phyloP scores from a whole-genome alignment of 2,888 invertebrate genomes.

The Cheilosia variabilis region DNA sequence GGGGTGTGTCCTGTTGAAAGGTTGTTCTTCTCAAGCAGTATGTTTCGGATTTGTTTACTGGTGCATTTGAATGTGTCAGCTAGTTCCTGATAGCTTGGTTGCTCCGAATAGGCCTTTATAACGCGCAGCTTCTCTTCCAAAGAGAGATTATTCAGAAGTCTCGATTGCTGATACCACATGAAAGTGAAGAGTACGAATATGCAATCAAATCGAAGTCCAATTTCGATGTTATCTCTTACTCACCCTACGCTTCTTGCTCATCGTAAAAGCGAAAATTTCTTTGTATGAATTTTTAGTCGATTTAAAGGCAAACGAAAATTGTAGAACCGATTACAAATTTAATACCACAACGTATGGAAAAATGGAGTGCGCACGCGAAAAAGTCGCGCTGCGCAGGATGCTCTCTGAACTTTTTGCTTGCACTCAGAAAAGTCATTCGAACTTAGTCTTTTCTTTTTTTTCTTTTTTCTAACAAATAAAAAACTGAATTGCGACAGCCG shows the following conservation, averaged over 20 bases:
- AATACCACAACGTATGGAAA: no score
- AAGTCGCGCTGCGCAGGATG: no score
- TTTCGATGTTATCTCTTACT: not conserved
- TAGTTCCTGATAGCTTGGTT: not conserved
- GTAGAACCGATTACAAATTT: no score
- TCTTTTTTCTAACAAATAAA: no score
- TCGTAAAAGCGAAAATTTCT: not conserved
- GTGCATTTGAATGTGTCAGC: constrained; percentile 18
- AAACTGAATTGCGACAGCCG: no score
- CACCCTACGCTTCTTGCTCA: not conserved
- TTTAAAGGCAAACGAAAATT: no score
- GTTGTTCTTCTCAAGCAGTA: not conserved
- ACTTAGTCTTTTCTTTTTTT: no score
- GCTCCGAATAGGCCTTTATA: not conserved
- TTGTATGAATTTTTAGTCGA: no score
- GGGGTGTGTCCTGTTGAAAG: not conserved
- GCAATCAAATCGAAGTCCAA: not conserved
- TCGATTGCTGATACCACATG: not conserved
- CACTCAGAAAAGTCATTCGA: no score
- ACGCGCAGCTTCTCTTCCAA: constrained; percentile 2
- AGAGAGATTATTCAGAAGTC: constrained; percentile 1
- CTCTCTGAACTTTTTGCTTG: no score
- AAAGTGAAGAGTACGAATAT: not conserved
- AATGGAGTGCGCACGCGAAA: no score
- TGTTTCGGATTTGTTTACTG: constrained; percentile 7